Evolutionary conservation across 35 echinoderm and acorn worm genomes (phyloP).

Genomic region (Strongylocentrotus purpuratus): DNA sequence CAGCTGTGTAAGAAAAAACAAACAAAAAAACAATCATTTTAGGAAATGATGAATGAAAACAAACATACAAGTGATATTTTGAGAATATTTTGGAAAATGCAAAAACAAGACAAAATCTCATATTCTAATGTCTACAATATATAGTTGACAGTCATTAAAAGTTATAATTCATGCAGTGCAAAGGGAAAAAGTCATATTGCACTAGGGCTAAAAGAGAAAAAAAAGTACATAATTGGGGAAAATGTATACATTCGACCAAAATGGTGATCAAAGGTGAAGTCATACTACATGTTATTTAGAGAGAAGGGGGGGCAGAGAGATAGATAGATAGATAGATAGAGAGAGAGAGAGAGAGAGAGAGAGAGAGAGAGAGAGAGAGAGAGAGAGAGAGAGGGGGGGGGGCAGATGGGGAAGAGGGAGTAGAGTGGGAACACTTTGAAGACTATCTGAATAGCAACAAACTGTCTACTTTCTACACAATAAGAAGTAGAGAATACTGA

Average conservation of each 20-base stretch:
- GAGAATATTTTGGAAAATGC: no score
- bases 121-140: background rate
- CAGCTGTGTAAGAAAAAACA: conserved; percentile 71
- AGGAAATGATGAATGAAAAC: background rate
- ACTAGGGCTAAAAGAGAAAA: background rate
- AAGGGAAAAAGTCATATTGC: background rate
- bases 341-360: no score
- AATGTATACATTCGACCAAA: background rate
- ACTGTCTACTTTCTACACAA: background rate
- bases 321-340: no score
- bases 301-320: background rate
- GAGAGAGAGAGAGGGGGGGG: no score
- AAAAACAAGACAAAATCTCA: background rate
- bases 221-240: background rate
- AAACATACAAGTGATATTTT: background rate
- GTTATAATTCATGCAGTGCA: background rate
- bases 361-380: no score
- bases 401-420: no score
- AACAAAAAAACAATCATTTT: background rate
- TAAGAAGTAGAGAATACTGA: background rate
- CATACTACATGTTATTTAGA: no score
- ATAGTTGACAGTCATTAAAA: background rate
- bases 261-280: no score
- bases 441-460: background rate
- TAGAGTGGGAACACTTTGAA: background rate